Evolutionary conservation across 2,888 invertebrate genomes (phyloP).

Genomic region (Athrips mouffetella): DNA sequence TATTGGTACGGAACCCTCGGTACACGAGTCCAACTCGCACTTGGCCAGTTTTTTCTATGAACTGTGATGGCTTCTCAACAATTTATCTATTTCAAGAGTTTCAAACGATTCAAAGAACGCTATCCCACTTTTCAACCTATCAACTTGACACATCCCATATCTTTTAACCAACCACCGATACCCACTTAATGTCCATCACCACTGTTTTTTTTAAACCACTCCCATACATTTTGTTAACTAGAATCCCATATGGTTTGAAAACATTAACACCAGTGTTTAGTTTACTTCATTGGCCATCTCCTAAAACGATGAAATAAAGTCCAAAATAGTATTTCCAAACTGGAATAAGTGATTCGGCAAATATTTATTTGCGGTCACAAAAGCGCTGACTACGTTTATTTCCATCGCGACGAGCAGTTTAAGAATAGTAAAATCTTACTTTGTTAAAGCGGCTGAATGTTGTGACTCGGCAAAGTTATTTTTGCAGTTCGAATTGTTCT

Average conservation of each 20-base stretch:
- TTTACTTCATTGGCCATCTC: constrained; percentile 1
- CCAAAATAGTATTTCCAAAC: constrained; percentile 4
- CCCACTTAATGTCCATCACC: constrained; percentile 61
- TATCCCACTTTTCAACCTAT: not conserved
- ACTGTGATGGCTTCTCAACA: not conserved
- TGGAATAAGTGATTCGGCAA: not conserved
- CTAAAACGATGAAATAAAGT: constrained; percentile 4
- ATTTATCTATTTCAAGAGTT: not conserved
- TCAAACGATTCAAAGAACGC: not conserved
- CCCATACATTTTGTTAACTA: constrained; percentile 66
- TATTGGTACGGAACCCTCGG: too few species aligned
- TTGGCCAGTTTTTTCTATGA: too few species aligned
- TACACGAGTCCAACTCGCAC: too few species aligned
- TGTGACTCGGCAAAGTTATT: constrained; percentile 30
- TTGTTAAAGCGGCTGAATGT: not conserved
- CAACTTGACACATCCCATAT: constrained; percentile 18
- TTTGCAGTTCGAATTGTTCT: constrained; percentile 27
- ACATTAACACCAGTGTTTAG: constrained; percentile 13
- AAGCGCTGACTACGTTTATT: not conserved
- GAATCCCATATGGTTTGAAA: constrained; percentile 48
- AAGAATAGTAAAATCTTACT: constrained; percentile 1
- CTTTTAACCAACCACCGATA: constrained; percentile 34
- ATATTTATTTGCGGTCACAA: not conserved
- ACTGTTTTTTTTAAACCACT: constrained; percentile 53
- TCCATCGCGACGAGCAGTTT: not conserved